phyloP scores from a whole-genome alignment of 2,797 vertebrate species.

The Pipistrellus kuhlii region DNA sequence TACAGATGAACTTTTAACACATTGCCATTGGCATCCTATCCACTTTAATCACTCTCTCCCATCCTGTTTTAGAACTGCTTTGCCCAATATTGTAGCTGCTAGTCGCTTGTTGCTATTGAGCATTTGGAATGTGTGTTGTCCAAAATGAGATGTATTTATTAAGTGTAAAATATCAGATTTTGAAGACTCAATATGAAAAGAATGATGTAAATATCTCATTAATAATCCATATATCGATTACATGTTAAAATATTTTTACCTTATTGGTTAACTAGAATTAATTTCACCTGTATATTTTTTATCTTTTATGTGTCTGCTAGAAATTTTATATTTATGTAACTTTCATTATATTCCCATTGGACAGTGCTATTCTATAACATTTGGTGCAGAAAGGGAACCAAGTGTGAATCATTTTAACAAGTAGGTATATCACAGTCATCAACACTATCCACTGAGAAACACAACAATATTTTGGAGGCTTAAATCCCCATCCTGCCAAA shows the following conservation, averaged over 20 bases:
- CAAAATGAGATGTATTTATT: not conserved
- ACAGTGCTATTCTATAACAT: constrained; percentile 37
- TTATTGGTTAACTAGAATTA: constrained; percentile 37
- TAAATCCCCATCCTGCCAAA: not conserved
- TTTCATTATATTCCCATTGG: not conserved
- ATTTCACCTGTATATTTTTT: not conserved
- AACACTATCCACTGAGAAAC: not conserved
- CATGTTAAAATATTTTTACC: constrained; percentile 45
- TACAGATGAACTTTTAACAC: constrained; percentile 32
- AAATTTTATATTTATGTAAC: constrained; percentile 30
- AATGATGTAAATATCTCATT: not conserved
- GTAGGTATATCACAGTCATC: constrained; percentile 34
- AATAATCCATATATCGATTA: not conserved
- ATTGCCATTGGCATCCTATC: not conserved
- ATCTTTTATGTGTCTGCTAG: constrained; percentile 21
- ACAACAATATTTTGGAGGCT: constrained; percentile 6
- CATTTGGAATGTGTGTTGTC: not conserved
- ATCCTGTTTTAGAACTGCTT: not conserved
- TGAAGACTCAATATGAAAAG: constrained; percentile 20
- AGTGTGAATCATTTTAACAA: not conserved
- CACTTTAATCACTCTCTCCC: not conserved
- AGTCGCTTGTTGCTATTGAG: constrained; percentile 3
- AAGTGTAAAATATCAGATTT: constrained; percentile 20
- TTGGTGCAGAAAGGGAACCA: not conserved
- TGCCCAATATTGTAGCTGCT: not conserved